Conservation (phyloP, 2,797 vertebrate species). For the Lindbergichthys nudifrons region DNA sequence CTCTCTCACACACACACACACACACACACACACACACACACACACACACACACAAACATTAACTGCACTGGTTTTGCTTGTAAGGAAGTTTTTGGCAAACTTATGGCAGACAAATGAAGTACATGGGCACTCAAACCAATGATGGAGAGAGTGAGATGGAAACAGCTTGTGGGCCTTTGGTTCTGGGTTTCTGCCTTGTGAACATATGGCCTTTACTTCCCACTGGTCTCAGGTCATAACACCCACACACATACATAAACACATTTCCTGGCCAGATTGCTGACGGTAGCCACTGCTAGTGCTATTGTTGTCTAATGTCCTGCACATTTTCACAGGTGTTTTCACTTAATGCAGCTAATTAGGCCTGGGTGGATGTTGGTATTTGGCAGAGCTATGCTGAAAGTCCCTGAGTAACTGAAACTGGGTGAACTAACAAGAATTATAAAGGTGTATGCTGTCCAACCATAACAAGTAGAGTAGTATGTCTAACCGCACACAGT, state of each 20-base stretch:
- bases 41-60: neutral
- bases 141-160: neutral
- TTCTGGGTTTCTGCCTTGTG: neutral
- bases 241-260: neutral
- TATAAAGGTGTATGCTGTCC: too few relatives aligned
- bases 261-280: neutral
- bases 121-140: neutral
- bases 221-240: constrained; percentile 5
- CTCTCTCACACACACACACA: neutral
- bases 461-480: too few relatives aligned
- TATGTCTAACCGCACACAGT: too few relatives aligned
- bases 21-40: constrained; percentile 2
- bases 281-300: neutral
- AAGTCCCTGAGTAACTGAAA: too few relatives aligned
- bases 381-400: too few relatives aligned
- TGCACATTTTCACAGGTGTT: too few relatives aligned
- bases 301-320: too few relatives aligned
- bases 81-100: constrained; percentile 1
- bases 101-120: neutral
- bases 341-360: too few relatives aligned
- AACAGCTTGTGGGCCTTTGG: constrained; percentile 8
- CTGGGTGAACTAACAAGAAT: too few relatives aligned
- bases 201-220: neutral
- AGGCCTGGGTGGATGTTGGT: too few relatives aligned
- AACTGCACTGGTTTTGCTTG: neutral